These are phyloP conservation scores for Diplosoma virens DNA, from an alignment of 23 tunicate species.

Conservation along the genomic window DNA sequence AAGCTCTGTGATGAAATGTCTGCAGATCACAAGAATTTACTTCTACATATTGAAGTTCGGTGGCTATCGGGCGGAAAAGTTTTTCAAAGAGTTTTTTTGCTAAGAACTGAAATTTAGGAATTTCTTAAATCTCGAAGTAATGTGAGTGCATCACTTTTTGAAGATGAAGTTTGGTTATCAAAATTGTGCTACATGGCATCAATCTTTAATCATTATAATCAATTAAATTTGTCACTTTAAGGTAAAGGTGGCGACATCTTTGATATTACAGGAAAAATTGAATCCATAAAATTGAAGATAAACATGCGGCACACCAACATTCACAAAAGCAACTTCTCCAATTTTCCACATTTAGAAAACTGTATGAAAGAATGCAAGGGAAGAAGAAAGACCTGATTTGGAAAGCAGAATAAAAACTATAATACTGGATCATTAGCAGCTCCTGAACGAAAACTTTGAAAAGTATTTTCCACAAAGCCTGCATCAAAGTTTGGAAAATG, in stretches of 20 bases:
- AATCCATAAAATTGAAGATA: background rate
- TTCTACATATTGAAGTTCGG: constrained; percentile 30
- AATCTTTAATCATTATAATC: constrained; percentile 36
- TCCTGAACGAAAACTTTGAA: too few relatives aligned
- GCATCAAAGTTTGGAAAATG: constrained; percentile 27
- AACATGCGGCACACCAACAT: background rate
- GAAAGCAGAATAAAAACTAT: too few relatives aligned
- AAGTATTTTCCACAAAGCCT: background rate
- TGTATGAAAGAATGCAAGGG: background rate
- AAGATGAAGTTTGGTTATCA: constrained; percentile 28
- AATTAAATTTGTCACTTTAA: background rate
- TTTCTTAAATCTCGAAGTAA: constrained; percentile 13
- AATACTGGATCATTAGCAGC: too few relatives aligned
- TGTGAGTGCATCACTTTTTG: constrained; percentile 30
- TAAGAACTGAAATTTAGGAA: constrained; percentile 20
- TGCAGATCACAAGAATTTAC: constrained; percentile 30
- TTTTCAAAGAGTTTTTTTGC: constrained; percentile 25
- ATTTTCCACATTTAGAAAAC: background rate
- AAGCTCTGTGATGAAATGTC: constrained; percentile 42
- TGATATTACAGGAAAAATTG: constrained; percentile 14
- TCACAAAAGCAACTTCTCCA: constrained; percentile 12
- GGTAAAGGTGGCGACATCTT: constrained; percentile 1
- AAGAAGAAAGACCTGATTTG: too few relatives aligned
- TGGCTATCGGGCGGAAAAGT: constrained; percentile 33
- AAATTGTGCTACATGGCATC: constrained; percentile 37